A percentile compares a stretch with the other conserved stretches of the same genome.
Evolutionary conservation across 2,797 vertebrate species (phyloP).

Genomic region (Spinus olivaceus): DNA sequence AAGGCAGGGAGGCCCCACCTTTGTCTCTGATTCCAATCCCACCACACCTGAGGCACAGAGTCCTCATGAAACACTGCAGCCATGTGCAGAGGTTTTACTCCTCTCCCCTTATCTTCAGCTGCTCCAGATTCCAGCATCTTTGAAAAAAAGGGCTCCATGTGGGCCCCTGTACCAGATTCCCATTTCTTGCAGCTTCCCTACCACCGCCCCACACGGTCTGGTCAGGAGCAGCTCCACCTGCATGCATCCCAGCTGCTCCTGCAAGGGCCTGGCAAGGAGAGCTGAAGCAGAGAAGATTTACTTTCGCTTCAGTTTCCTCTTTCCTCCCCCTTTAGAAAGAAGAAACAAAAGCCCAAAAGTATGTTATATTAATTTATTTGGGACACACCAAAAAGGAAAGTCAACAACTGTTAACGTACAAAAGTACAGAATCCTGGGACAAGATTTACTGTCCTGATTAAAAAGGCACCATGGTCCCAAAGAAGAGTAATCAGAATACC

Average conservation of each 20-base stretch:
- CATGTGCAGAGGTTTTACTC: accelerated
- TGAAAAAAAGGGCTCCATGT: not conserved
- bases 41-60: not conserved
- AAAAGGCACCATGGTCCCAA: slow-evolving; percentile 69
- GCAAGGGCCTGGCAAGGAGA: not conserved
- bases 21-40: accelerated
- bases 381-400: slow-evolving; percentile 63
- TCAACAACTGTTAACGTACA: slow-evolving; percentile 64
- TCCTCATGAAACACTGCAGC: not conserved
- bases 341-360: slow-evolving; percentile 17
- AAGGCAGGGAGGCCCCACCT: not conserved
- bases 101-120: not conserved
- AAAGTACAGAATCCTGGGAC: slow-evolving; percentile 67
- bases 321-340: slow-evolving; percentile 38
- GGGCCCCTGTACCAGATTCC: not conserved
- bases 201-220: accelerated
- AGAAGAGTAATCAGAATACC: slow-evolving; percentile 52
- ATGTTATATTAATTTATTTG: slow-evolving; percentile 69
- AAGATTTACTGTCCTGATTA: slow-evolving; percentile 67
- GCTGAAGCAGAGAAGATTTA: not conserved
- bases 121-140: not conserved
- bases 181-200: not conserved
- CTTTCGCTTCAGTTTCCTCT: slow-evolving; percentile 38
- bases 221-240: not conserved
- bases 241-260: not conserved